Conservation (phyloP, 2,113 vertebrate species). For the Electrona antarctica region DNA sequence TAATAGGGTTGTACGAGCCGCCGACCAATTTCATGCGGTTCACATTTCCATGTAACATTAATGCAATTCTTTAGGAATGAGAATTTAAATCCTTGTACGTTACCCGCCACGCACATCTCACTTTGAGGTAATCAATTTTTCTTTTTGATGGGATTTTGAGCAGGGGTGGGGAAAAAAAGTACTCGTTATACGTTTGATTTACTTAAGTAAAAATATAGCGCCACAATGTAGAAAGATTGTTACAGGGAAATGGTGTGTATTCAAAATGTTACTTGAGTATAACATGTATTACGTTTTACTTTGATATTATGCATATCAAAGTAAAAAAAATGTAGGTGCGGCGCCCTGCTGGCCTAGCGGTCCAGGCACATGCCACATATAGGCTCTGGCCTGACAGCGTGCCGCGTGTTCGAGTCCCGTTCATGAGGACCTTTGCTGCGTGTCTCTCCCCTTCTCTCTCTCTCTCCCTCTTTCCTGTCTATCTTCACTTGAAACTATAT, state of each 20-base stretch:
- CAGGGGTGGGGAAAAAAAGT: background rate
- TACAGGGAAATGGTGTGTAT: background rate
- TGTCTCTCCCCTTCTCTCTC: no score
- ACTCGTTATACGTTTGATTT: no score
- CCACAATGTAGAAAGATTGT: background rate
- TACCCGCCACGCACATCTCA: conserved; percentile 28
- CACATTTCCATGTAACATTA: conserved; percentile 57
- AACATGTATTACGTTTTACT: no score
- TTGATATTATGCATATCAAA: no score
- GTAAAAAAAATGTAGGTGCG: conserved; percentile 3
- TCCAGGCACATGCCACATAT: background rate
- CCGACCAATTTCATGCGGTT: conserved; percentile 64
- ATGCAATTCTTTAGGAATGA: conserved; percentile 58
- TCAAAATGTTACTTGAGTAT: no score
- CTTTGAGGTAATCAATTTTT: conserved; percentile 40
- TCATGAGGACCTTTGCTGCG: no score
- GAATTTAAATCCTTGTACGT: conserved; percentile 49
- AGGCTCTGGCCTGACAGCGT: no score
- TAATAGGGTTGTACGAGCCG: conserved; percentile 68
- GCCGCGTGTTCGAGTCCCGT: no score
- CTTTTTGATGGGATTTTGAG: background rate
- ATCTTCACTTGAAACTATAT: no score
- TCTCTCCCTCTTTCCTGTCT: no score
- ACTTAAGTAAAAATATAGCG: no score
- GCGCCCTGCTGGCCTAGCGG: background rate